Evolutionary conservation across 2,113 vertebrate species (phyloP).

Genomic region (Silurus glanis): DNA sequence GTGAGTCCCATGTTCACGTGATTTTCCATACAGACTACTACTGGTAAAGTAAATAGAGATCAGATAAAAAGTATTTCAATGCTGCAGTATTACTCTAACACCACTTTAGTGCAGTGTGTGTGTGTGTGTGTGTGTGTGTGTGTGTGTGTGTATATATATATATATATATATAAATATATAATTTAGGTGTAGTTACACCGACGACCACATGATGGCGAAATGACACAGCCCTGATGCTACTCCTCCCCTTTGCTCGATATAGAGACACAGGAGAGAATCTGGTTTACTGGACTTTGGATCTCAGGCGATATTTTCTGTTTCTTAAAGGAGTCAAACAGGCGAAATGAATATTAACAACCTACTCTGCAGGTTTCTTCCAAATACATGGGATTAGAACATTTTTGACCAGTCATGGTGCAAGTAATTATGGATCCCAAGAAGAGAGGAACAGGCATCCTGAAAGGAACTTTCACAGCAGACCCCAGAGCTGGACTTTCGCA

Average conservation of each 20-base stretch:
- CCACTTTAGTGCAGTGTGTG: neutral
- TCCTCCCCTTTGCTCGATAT: neutral
- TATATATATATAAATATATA: neutral
- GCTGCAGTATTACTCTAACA: neutral
- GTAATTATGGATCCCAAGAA: neutral
- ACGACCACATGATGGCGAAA: constrained; percentile 8
- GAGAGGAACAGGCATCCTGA: neutral
- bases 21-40: neutral
- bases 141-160: neutral
- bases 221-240: neutral
- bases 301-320: neutral
- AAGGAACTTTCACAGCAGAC: neutral
- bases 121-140: neutral
- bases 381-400: neutral
- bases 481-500: neutral
- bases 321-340: neutral
- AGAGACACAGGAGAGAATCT: neutral
- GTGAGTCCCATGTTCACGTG: neutral
- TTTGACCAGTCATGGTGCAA: neutral
- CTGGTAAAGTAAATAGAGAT: neutral
- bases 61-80: neutral
- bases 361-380: neutral
- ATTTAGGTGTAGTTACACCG: neutral
- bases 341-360: neutral
- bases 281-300: neutral